Evolutionary conservation across 2,797 vertebrate genomes (phyloP).

Genomic region (Bryconaethiops microstoma): DNA sequence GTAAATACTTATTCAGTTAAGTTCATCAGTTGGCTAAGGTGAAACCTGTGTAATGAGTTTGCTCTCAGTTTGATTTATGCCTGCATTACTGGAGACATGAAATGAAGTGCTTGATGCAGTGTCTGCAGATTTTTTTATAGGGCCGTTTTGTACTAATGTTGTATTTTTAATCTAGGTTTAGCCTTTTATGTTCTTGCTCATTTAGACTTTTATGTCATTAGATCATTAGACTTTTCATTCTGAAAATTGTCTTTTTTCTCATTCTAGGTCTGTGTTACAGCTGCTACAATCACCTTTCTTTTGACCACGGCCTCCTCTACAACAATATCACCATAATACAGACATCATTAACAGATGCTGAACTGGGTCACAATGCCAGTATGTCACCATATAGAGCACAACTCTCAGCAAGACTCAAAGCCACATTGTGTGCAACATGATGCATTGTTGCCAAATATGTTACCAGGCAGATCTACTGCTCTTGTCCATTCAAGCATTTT

Average conservation of each 20-base stretch:
- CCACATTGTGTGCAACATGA: not conserved
- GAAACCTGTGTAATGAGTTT: constrained; percentile 13
- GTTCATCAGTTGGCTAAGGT: not conserved
- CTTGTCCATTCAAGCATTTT: not conserved
- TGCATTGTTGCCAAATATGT: not conserved
- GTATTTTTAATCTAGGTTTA: not conserved
- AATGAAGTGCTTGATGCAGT: not conserved
- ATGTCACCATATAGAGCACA: not conserved
- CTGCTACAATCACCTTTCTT: not conserved
- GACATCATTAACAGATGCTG: not conserved
- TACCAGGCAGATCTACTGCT: not conserved
- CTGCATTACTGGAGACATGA: not conserved
- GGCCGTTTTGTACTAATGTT: constrained; percentile 10
- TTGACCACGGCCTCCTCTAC: constrained; percentile 2
- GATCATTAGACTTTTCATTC: not conserved
- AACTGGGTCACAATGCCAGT: constrained; percentile 7
- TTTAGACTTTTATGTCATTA: not conserved
- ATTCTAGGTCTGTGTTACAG: not conserved
- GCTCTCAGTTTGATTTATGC: constrained; percentile 25
- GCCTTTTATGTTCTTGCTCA: not conserved
- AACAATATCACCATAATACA: not conserved
- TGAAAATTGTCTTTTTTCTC: not conserved
- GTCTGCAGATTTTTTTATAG: not conserved
- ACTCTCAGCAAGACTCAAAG: not conserved
- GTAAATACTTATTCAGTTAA: constrained; percentile 1